Percentiles rank a stretch among this genome's conserved stretches.
phyloP scores from a whole-genome alignment of 2,113 vertebrate genomes.

The Rhinoderma darwinii region DNA sequence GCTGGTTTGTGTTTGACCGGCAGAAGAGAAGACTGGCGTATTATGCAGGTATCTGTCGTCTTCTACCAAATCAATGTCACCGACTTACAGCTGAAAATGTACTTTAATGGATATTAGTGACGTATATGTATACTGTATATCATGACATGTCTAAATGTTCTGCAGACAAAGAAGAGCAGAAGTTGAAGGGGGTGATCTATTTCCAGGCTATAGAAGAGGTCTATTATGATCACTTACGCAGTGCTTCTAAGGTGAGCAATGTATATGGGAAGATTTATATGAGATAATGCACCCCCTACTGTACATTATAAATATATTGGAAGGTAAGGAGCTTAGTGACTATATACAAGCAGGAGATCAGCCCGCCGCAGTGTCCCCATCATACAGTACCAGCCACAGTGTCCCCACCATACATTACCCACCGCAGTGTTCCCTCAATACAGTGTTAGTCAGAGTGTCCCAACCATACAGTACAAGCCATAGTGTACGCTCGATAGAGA shows the following conservation, averaged over 20 bases:
- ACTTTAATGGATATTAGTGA: neutral
- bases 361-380: too few species aligned
- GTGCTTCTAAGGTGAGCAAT: slow-evolving; percentile 81
- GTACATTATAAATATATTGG: too few species aligned
- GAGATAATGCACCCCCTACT: too few species aligned
- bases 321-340: too few species aligned
- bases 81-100: too few species aligned
- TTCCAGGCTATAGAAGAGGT: slow-evolving; percentile 98
- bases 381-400: too few species aligned
- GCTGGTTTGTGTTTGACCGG: slow-evolving; percentile 90
- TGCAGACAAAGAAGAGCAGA: slow-evolving; percentile 92
- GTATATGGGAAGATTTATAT: neutral
- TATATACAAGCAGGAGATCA: too few species aligned
- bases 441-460: too few species aligned
- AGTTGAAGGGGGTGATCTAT: slow-evolving; percentile 95
- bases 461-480: too few species aligned
- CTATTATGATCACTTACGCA: slow-evolving; percentile 94
- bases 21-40: slow-evolving; percentile 83
- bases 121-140: neutral
- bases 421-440: too few species aligned
- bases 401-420: too few species aligned
- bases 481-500: too few species aligned
- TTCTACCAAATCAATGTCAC: neutral
- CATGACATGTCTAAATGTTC: neutral
- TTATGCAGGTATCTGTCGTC: slow-evolving; percentile 76